These are phyloP conservation scores for Irena cyanogastra DNA, from an alignment of 2,113 vertebrate species.

Conservation along the genomic window DNA sequence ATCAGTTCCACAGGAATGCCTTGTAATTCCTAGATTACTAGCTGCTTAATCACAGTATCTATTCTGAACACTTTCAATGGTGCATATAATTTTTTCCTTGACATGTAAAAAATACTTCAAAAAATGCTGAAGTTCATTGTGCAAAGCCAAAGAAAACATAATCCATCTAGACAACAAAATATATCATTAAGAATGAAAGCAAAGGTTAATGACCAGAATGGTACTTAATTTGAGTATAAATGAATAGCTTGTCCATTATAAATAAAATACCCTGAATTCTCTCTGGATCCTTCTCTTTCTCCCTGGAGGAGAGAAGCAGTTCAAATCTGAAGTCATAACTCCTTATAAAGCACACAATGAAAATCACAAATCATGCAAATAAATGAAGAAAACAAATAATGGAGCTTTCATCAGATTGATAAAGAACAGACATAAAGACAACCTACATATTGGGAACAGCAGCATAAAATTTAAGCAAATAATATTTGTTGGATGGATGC, in stretches of 20 bases:
- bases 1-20: not conserved
- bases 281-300: not conserved
- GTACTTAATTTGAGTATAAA: constrained; percentile 20
- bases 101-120: not conserved
- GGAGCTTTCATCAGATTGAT: not conserved
- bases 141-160: not conserved
- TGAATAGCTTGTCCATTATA: constrained; percentile 14
- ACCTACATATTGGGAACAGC: not conserved
- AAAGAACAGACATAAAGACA: not conserved
- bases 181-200: not conserved
- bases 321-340: not conserved
- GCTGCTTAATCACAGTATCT: not conserved
- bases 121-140: not conserved
- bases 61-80: not conserved
- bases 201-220: constrained; percentile 4
- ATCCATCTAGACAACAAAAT: not conserved
- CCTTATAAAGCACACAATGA: not conserved
- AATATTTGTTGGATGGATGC: not conserved
- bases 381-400: not conserved
- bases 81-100: not conserved
- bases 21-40: not conserved
- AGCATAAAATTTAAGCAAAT: not conserved
- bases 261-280: not conserved
- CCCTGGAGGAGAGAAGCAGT: not conserved
- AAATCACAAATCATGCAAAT: not conserved